phyloP scores from a whole-genome alignment of 2,888 invertebrate species.

The Phortica magna region DNA sequence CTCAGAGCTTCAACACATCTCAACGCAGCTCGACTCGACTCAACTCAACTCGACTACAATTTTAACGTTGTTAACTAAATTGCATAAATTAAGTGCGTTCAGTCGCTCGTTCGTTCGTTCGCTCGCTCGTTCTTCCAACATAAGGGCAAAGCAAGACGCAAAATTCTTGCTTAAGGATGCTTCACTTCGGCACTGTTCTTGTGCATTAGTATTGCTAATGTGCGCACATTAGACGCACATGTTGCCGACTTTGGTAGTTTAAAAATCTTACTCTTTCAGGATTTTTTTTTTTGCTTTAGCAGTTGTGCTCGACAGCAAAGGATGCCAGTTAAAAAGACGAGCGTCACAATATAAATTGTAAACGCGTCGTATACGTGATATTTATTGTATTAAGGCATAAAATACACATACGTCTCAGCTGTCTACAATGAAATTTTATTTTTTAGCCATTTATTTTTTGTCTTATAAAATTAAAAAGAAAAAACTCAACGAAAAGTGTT shows the following conservation, averaged over 20 bases:
- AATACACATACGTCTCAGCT: not conserved
- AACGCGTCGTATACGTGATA: conserved; percentile 5
- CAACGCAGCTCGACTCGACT: conserved; percentile 18
- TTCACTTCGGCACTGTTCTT: not conserved
- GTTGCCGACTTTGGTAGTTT: conserved; percentile 48
- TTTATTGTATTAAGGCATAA: conserved; percentile 8
- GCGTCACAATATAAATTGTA: not conserved
- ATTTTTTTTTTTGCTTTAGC: conserved; percentile 11
- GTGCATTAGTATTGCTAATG: conserved; percentile 66
- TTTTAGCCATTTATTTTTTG: not conserved
- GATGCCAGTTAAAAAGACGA: not conserved
- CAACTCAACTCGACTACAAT: conserved; percentile 59
- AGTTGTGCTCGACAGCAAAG: not conserved
- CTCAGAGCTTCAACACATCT: conserved; percentile 35
- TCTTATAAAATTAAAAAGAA: not conserved
- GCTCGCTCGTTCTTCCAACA: conserved; percentile 55
- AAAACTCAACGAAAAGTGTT: not conserved
- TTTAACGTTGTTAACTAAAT: conserved; percentile 76
- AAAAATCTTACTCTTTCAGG: conserved; percentile 2
- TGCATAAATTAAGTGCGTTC: conserved; percentile 76
- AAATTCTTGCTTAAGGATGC: not conserved
- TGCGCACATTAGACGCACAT: conserved; percentile 70
- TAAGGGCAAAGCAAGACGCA: not conserved
- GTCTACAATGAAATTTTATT: conserved; percentile 4
- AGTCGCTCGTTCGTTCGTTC: conserved; percentile 13